phyloP scores from a whole-genome alignment of 2,113 vertebrate genomes.

The Phocoena phocoena region DNA sequence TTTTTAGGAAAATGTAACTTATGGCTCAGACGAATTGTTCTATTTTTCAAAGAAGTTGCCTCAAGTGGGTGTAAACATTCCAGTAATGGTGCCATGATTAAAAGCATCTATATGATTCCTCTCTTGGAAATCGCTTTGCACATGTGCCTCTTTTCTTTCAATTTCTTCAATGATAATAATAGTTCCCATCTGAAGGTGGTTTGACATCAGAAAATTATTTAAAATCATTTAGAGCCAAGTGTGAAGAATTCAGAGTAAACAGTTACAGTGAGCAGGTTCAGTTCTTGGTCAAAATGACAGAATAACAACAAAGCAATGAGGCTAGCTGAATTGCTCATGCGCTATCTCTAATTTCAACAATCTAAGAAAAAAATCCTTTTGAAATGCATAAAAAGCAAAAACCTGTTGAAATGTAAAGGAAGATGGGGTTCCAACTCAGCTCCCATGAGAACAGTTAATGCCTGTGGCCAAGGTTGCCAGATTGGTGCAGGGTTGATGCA shows the following conservation, averaged over 20 bases:
- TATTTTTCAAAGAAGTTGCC: conserved; percentile 23
- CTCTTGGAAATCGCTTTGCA: not conserved
- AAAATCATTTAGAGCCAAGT: not conserved
- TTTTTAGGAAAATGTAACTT: conserved; percentile 42
- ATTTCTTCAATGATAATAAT: not conserved
- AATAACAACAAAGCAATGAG: not conserved
- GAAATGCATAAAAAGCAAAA: not conserved
- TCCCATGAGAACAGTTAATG: not conserved
- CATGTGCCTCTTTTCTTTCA: not conserved
- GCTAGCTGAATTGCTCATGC: not conserved
- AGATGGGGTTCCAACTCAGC: not conserved
- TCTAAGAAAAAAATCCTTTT: not conserved
- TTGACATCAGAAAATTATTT: conserved; percentile 31
- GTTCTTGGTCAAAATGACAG: not conserved
- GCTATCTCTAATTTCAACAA: not conserved
- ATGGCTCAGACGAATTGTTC: not conserved
- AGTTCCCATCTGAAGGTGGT: not conserved
- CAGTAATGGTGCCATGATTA: not conserved
- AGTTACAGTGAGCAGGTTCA: not conserved
- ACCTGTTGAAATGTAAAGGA: not conserved
- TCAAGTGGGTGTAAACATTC: not conserved
- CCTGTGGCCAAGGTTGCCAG: not conserved
- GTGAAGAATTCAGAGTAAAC: conserved; percentile 18
- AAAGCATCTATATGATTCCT: not conserved
- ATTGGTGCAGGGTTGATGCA: not conserved